Conservation (phyloP, 2,888 invertebrate species). For the Oligia strigilis region DNA sequence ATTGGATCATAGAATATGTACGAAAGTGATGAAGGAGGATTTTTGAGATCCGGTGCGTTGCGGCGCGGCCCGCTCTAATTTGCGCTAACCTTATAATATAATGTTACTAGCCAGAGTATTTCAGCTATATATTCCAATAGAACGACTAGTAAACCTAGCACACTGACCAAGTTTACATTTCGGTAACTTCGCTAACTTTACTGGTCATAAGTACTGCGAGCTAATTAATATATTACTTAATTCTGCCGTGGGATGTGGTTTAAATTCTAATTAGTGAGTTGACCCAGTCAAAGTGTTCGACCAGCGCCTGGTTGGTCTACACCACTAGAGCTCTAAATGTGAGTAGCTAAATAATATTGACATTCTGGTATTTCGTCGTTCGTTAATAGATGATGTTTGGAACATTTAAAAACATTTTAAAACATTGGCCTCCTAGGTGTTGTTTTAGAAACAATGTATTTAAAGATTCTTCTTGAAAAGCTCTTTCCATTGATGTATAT, state of each 20-base stretch:
- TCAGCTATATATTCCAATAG: slow-evolving; percentile 7
- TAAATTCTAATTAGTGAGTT: neutral
- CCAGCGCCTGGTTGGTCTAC: neutral
- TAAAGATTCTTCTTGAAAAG: neutral
- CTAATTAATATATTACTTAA: slow-evolving; percentile 48
- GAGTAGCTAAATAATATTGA: too few relatives aligned
- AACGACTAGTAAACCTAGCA: slow-evolving; percentile 5
- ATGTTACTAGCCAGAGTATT: neutral
- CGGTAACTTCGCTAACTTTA: slow-evolving; percentile 35
- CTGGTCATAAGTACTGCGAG: neutral
- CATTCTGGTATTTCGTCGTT: neutral
- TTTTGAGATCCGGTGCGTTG: neutral
- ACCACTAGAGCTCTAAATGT: too few relatives aligned
- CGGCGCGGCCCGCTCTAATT: neutral
- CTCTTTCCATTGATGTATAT: neutral
- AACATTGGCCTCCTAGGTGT: neutral
- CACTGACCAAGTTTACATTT: slow-evolving; percentile 27
- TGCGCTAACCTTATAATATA: neutral
- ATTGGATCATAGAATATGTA: neutral
- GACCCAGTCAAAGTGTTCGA: neutral
- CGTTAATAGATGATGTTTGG: too few relatives aligned
- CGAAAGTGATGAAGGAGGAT: neutral
- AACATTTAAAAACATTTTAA: too few relatives aligned
- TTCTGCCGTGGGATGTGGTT: neutral
- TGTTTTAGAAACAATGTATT: neutral